Evolutionary conservation across 2,888 invertebrate species (phyloP).

Genomic region (Oxystoma pomonae): DNA sequence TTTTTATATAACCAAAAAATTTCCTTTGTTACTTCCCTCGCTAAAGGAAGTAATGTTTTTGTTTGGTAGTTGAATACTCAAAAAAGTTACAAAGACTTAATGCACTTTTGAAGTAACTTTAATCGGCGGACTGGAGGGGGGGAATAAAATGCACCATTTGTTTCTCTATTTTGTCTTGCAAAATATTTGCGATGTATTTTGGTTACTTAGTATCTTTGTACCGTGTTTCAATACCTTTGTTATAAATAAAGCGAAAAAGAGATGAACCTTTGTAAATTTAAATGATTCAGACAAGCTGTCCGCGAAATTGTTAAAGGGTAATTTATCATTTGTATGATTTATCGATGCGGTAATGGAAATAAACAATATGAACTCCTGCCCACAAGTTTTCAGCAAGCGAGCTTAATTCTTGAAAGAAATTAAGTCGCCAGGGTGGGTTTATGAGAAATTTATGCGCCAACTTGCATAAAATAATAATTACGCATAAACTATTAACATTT

Average conservation of each 20-base stretch:
- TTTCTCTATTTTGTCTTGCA: no score
- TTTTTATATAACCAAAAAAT: no score
- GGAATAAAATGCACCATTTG: no score
- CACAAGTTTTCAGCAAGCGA: not conserved
- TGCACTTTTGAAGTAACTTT: no score
- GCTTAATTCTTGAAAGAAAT: not conserved
- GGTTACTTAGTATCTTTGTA: no score
- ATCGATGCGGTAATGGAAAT: conserved; percentile 20
- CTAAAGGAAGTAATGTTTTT: no score
- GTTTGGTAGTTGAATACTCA: no score
- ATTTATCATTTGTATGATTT: conserved; percentile 21
- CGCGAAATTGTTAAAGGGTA: conserved; percentile 10
- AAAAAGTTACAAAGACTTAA: no score
- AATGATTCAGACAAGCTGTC: conserved; percentile 3
- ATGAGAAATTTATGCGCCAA: not conserved
- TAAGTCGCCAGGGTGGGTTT: not conserved
- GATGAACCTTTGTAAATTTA: not conserved
- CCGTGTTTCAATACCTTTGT: not conserved
- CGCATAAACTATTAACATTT: no score
- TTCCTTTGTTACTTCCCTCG: no score
- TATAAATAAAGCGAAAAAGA: not conserved
- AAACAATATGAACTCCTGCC: not conserved
- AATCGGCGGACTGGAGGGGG: no score
- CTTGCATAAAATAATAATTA: not conserved
- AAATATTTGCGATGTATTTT: no score